phyloP scores from a whole-genome alignment of 2,888 invertebrate species.

The Thysanoteuthis rhombus region DNA sequence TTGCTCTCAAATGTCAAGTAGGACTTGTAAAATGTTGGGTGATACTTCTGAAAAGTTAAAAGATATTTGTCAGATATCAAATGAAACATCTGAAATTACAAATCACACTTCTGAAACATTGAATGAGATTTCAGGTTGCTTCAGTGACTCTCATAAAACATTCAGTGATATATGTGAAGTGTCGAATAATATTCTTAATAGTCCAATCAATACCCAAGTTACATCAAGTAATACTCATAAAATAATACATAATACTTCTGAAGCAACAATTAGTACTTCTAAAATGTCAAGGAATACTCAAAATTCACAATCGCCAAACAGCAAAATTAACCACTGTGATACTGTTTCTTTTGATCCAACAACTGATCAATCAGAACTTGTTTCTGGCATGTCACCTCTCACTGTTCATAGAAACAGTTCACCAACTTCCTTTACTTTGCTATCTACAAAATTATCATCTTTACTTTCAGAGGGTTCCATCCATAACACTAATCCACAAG shows the following conservation, averaged over 20 bases:
- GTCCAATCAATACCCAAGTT: neutral
- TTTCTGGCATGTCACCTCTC: neutral
- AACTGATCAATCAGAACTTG: neutral
- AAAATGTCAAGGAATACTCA: neutral
- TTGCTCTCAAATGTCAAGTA: neutral
- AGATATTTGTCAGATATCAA: neutral
- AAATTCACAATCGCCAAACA: neutral
- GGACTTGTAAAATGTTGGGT: neutral
- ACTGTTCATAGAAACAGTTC: neutral
- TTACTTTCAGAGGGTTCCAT: neutral
- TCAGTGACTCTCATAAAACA: neutral
- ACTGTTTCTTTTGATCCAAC: neutral
- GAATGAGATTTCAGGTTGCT: neutral
- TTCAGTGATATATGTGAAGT: neutral
- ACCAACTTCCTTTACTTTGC: neutral
- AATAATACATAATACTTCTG: neutral
- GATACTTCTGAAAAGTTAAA: neutral
- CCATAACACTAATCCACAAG: neutral
- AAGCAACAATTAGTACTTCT: neutral
- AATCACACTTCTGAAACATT: neutral
- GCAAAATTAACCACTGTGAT: neutral
- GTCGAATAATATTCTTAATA: neutral
- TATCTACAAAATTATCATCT: neutral
- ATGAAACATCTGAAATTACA: neutral
- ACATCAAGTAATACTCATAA: neutral